Conservation (phyloP, 1,140 invertebrate genomes). For the Hycleus phaleratus region DNA sequence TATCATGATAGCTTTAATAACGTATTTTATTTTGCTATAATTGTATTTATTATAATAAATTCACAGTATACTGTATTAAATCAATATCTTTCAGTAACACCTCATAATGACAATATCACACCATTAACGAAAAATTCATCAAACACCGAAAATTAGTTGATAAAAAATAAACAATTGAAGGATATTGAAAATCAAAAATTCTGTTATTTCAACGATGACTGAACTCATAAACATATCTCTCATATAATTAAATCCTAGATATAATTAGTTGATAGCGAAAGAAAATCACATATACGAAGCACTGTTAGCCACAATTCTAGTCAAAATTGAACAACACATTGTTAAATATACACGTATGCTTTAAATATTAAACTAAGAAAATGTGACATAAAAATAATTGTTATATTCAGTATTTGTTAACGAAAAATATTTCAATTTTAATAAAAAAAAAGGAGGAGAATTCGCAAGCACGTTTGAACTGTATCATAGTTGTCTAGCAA, state of each 20-base stretch:
- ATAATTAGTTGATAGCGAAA: slow-evolving; percentile 16
- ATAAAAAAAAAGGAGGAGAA: not conserved
- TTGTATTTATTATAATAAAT: slow-evolving; percentile 7
- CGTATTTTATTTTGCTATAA: slow-evolving; percentile 15
- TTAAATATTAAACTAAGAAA: slow-evolving; percentile 19
- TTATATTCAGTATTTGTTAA: slow-evolving; percentile 23
- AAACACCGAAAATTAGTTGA: not conserved
- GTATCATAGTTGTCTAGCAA: slow-evolving; percentile 13
- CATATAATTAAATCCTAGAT: slow-evolving; percentile 17
- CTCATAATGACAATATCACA: not conserved
- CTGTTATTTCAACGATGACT: slow-evolving; percentile 21
- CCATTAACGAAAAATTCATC: not conserved
- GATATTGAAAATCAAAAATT: slow-evolving; percentile 9
- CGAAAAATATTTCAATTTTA: too few species aligned
- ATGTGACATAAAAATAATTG: not conserved
- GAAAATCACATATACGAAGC: slow-evolving; percentile 23
- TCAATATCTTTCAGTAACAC: slow-evolving; percentile 19
- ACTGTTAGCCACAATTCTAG: slow-evolving; percentile 21
- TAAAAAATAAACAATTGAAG: slow-evolving; percentile 1
- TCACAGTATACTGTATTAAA: not conserved
- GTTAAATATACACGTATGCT: slow-evolving; percentile 30
- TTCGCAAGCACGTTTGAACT: slow-evolving; percentile 26
- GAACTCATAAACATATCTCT: slow-evolving; percentile 25
- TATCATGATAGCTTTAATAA: slow-evolving; percentile 29
- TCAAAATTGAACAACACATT: slow-evolving; percentile 17